Base-by-base conservation (phyloP, 2,888 invertebrate genomes). In the Pachliopta kotzebuea region DNA sequence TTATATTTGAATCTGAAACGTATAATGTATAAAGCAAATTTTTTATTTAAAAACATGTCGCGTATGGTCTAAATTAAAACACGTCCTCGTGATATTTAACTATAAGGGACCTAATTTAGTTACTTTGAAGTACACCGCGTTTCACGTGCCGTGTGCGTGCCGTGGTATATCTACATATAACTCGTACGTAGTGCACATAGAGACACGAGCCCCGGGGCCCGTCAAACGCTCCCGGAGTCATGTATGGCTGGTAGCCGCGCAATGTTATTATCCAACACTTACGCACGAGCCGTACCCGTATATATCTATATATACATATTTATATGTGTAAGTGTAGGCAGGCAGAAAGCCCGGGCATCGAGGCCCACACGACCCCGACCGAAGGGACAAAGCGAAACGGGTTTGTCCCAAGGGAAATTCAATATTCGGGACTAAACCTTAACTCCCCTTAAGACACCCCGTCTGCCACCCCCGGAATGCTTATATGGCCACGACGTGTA, bases 401-500 rank as follows among this genome's bases (percentile, higher is more conserved):
- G 92, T 92, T 92, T 90, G 91, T 92, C 92, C 91, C 92, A 86
- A 87, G 92, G 92, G 92, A 92, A 92, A 92, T 92, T 92, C 92
- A 92, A 92, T 92, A 92, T 92, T 92, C 92, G 92, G 92, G 91
- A 90, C 91, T 91, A 91, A 91, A 91, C 90, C 91, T 88, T 91
- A 90, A 88, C 91, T 87, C 92, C 92, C 92, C 88, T 86, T 88
- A 88, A 90, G 86, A 84, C 90, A 80, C 88, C 89, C 89, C 86
- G 88, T 88, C 89, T 88, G 80, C 89, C 87, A 77, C 88, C 89
- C 90, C 84, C 84, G 84, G 88, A 90, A 92, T 92, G 92, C 92
- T 90, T 92, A 91, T 92, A 92, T 92, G 92, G 92, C 90, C 90
- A 90, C 84, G 90, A 84, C 85, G 89, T 91, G 90, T 91, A 91